phyloP scores from a whole-genome alignment of 2,113 vertebrate species.

The Uria aalge region DNA sequence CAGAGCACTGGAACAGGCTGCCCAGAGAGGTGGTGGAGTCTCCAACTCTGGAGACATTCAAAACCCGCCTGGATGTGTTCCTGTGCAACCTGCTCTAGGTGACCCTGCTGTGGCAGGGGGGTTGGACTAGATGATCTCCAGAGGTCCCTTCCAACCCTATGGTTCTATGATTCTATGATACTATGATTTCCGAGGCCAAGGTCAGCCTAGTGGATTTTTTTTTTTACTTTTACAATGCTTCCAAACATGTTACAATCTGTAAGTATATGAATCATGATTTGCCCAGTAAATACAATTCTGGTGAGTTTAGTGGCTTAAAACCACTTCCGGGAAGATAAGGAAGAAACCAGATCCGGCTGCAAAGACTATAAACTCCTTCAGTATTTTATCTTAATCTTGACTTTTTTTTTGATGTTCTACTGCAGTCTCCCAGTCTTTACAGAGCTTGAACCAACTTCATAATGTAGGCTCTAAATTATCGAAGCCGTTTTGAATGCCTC shows the following conservation, averaged over 20 bases:
- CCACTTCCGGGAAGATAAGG: not conserved
- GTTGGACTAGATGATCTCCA: too few species aligned
- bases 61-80: too few species aligned
- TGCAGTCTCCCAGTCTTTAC: not conserved
- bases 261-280: not conserved
- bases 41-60: too few species aligned
- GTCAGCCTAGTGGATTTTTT: not conserved
- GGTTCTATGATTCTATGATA: too few species aligned
- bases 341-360: not conserved
- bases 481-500: not conserved
- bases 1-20: too few species aligned
- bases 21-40: too few species aligned
- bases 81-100: too few species aligned
- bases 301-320: not conserved
- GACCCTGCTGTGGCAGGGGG: too few species aligned
- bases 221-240: not conserved
- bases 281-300: not conserved
- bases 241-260: not conserved
- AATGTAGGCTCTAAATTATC: not conserved
- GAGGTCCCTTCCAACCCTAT: too few species aligned
- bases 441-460: not conserved
- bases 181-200: not conserved
- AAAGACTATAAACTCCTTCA: not conserved
- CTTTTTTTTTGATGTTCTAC: not conserved
- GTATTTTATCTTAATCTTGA: not conserved